Evolutionary conservation across 2,797 vertebrate species (phyloP).

Genomic region (Silurus aristotelis): DNA sequence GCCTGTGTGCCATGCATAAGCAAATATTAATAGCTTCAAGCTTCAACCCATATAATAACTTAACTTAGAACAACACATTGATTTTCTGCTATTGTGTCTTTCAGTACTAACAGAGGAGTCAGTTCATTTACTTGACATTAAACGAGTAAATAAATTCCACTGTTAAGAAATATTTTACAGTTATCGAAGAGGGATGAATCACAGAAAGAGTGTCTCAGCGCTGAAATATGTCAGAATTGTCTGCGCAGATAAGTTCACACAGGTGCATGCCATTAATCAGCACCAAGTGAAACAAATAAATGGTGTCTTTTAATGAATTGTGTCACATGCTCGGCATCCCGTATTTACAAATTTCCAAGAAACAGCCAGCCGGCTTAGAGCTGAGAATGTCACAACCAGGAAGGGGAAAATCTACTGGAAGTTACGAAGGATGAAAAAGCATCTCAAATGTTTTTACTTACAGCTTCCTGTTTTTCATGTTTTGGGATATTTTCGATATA

Average conservation of each 20-base stretch:
- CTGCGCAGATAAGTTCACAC: neutral
- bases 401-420: conserved; percentile 7
- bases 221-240: conserved; percentile 10
- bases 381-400: neutral
- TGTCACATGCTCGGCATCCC: conserved; percentile 31
- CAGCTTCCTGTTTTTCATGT: neutral
- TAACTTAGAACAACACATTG: neutral
- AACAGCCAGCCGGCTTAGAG: neutral
- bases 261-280: conserved; percentile 40
- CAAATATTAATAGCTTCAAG: neutral
- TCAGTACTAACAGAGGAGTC: neutral
- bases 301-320: conserved; percentile 31
- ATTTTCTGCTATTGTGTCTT: neutral
- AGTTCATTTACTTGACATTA: conserved; percentile 7
- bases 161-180: conserved; percentile 25
- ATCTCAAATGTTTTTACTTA: neutral
- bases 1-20: neutral
- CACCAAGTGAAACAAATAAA: neutral
- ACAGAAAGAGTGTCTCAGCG: conserved; percentile 16
- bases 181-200: conserved; percentile 10
- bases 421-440: neutral
- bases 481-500: neutral
- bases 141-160: conserved; percentile 35
- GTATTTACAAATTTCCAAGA: conserved; percentile 43
- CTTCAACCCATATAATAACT: neutral